Base-by-base conservation (phyloP, 1,140 invertebrate genomes). In the Cydia splendana region DNA sequence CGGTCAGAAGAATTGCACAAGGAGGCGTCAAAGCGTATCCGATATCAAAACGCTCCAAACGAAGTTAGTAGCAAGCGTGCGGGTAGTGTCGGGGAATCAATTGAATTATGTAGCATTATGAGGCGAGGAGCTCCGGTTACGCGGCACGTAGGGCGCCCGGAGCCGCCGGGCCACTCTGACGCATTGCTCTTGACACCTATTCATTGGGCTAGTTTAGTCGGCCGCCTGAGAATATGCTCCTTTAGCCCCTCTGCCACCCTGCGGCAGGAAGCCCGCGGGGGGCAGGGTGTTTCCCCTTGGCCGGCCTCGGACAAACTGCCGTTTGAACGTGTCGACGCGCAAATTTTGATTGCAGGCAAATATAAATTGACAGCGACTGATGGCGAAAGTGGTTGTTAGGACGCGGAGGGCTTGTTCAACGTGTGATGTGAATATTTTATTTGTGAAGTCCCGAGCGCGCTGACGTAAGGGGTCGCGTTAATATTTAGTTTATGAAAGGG, bases 81-180 rank as follows among this genome's bases (percentile, higher is more conserved):
- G 91, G 88, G 89, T 89, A 90, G 88, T 90, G 89, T 89, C 82
- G 88, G 89, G 88, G 89, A 91, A 91, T 91, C 89, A 93, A 93
- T 93, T 90, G 90, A 93, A 90, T 93, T 91, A 91, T 87, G 90
- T 89, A 88, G 86, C 91, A 90, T 93, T 93, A 91, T 91, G 86
- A 93, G 86, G 85, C 84, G 88, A 88, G 83, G 85, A 82, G 88
- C 87, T 91, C 89, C 84, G 80, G 86, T 90, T 90, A 87, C 88
- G 82, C 78, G 85, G 85, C 90, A 91, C 90, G 90, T 91, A 85
- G 57, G 82, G 84, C 83, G 82, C 65, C 85, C 88, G 24, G 24
- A 30, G 65, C 86, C 86, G 13, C 78, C 81, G 85, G 83, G 82
- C 80, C 80, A 57, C 65, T 78, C 80, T 89, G 87, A 91, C 86